Base-by-base conservation (phyloP, 2,888 invertebrate genomes). In the Pollenia amentaria region DNA sequence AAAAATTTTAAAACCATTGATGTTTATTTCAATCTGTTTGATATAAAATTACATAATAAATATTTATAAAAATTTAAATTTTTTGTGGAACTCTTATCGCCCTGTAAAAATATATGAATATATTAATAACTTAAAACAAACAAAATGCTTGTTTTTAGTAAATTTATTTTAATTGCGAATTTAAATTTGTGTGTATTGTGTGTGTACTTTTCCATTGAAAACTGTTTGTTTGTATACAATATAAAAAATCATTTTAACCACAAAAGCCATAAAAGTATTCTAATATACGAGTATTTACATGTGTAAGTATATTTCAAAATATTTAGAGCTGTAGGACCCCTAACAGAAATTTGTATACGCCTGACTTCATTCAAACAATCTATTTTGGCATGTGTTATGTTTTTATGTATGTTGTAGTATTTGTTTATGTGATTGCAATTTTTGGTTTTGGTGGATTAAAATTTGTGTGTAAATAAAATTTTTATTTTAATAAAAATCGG, bases 251-350 rank as follows among this genome's bases (percentile, higher is more conserved):
- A 29, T 38, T 51, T 16, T 38, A 51, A 69, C 67, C 67, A 38
- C 67, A 69, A 51, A 38, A 51, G 16, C 67, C 67, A 69, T 67
- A 67, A 67, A 67, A 29, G 38, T 51, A 67, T 51, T 51, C 10
- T 29, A 16, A 51, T 38, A 14, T 29, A 57, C 14, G 29, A 14
- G 21, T 67, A 51, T 69, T 69, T 51, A 57, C 29, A 57, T 29
- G n/a, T 29, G 29, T 2, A 16, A n/a, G 7, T 12, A 7, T 48
- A 48, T 48, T 48, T 0, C 29, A 29, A 29, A 29, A 29, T 29
- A 29, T 29, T 29, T 29, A 29, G 6, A 6, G 29, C 29, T 3
- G 29, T 3, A 29, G 29, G 29, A 29, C 6, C 29, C 4, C 29
- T 6, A 29, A 3, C 29, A 29, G 29, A 29, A 6, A 29, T 29